phyloP scores from a whole-genome alignment of 2,113 vertebrate genomes.

The Chascanopsetta lugubris region DNA sequence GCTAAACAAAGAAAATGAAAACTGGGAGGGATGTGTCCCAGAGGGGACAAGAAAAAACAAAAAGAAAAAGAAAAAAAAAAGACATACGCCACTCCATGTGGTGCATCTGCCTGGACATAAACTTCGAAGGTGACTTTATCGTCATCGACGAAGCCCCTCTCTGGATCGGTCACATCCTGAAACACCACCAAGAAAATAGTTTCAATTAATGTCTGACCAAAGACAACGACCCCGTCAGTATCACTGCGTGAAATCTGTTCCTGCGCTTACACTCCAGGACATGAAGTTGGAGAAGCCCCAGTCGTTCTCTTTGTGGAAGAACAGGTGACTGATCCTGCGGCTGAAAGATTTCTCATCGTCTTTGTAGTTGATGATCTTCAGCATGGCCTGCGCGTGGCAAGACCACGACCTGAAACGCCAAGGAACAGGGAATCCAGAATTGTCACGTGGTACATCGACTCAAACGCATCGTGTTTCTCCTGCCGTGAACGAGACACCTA shows the following conservation, averaged over 20 bases:
- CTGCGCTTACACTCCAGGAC: constrained; percentile 96
- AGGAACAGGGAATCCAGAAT: not conserved
- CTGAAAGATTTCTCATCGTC: constrained; percentile 99
- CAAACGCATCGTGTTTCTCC: not conserved
- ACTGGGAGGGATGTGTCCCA: not conserved
- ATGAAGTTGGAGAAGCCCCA: constrained; percentile 99
- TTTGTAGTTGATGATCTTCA: constrained; percentile 99
- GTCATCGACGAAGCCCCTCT: constrained; percentile 96
- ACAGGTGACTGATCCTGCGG: constrained; percentile 96
- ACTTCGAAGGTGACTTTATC: constrained; percentile 99
- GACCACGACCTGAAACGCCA: constrained; percentile 91
- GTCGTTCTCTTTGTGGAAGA: constrained; percentile 99
- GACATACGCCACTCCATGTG: constrained; percentile 97
- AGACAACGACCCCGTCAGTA: too few relatives aligned
- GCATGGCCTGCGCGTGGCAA: constrained; percentile 97
- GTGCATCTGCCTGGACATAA: constrained; percentile 97
- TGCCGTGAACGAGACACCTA: too few relatives aligned
- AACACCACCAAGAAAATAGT: constrained; percentile 22
- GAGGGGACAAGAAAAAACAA: not conserved
- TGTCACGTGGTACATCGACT: not conserved
- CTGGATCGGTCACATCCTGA: constrained; percentile 98
- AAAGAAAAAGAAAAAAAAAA: not conserved
- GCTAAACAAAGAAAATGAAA: not conserved
- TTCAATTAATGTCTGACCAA: not conserved
- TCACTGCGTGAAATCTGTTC: too few relatives aligned